These are phyloP conservation scores for Pituophis catenifer DNA, from an alignment of 2,113 vertebrate species.

Conservation along the genomic window DNA sequence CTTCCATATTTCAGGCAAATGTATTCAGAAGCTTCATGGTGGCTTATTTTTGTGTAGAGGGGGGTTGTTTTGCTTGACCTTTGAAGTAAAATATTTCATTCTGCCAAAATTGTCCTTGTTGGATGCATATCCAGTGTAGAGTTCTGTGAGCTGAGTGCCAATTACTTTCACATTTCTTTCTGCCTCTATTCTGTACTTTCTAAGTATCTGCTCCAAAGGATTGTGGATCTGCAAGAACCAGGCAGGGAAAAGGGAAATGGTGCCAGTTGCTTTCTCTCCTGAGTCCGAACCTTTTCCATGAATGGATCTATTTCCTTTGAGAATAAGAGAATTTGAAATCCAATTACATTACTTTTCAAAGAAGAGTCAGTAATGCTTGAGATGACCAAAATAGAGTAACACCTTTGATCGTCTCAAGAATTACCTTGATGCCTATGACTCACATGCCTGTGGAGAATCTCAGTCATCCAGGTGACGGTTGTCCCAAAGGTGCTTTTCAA, in stretches of 20 bases:
- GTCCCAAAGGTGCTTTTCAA: neutral
- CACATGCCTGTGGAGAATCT: neutral
- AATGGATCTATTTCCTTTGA: neutral
- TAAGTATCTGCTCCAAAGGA: neutral
- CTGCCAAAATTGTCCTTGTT: neutral
- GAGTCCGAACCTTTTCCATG: neutral
- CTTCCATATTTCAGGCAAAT: neutral
- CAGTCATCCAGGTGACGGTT: neutral
- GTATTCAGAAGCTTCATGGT: neutral
- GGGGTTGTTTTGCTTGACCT: neutral
- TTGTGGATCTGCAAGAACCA: neutral
- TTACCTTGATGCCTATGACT: constrained; percentile 10
- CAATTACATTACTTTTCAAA: neutral
- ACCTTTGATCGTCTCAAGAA: neutral
- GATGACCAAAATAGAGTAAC: neutral
- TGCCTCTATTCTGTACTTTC: neutral
- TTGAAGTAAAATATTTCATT: neutral
- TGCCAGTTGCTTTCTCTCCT: neutral
- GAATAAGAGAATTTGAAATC: neutral
- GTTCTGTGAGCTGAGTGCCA: neutral
- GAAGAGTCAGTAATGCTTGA: neutral
- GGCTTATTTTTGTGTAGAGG: neutral
- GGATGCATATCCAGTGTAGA: neutral
- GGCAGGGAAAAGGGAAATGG: neutral
- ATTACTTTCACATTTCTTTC: neutral